These are phyloP conservation scores for Patiria pectinifera DNA, from an alignment of 53 echinoderm and acorn worm species.

Conservation along the genomic window DNA sequence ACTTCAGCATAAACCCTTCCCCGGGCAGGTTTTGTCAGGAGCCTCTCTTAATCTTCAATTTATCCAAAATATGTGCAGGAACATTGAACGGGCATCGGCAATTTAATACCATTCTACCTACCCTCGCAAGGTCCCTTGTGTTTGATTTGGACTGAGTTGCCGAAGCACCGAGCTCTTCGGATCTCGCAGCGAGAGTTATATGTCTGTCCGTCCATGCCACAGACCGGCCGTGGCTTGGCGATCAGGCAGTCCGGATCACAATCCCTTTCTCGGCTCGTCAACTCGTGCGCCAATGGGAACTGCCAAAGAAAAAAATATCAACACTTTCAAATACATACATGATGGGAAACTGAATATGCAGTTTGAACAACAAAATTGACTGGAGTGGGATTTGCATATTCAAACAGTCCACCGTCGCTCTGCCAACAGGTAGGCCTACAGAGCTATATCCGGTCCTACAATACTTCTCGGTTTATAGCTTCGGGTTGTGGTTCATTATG, in stretches of 20 bases:
- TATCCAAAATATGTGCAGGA: no score
- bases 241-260: slow-evolving; percentile 82
- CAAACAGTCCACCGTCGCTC: no score
- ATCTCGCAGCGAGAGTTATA: slow-evolving; percentile 92
- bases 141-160: slow-evolving; percentile 75
- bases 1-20: neutral
- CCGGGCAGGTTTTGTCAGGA: no score
- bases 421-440: no score
- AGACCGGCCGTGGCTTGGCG: slow-evolving; percentile 70
- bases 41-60: no score
- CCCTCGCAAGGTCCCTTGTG: slow-evolving; percentile 82
- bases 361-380: no score
- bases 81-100: no score
- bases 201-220: slow-evolving; percentile 92
- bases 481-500: no score
- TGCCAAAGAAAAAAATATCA: neutral
- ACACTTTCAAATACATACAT: neutral
- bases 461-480: no score
- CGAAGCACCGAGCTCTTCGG: slow-evolving; percentile 81
- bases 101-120: neutral
- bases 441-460: no score
- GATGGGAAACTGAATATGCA: no score
- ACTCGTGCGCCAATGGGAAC: slow-evolving; percentile 59
- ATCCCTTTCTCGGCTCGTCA: slow-evolving; percentile 41
- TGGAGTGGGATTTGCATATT: no score